A percentile compares a stretch with the other conserved stretches of the same genome.
Conservation (phyloP, 2,888 invertebrate genomes). For the Timema cristinae region DNA sequence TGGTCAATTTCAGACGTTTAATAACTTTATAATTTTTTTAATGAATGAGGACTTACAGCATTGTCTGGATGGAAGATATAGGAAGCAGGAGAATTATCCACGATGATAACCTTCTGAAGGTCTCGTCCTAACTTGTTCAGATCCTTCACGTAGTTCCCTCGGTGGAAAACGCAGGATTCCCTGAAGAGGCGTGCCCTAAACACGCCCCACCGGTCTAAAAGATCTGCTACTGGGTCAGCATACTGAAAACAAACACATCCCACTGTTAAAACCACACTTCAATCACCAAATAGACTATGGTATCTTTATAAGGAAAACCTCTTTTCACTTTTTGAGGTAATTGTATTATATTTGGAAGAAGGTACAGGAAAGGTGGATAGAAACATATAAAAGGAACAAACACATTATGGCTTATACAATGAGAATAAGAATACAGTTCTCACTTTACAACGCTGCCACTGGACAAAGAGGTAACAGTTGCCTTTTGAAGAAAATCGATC, state of each 20-base stretch:
- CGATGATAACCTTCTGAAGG: slow-evolving; percentile 93
- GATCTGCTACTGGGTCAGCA: slow-evolving; percentile 98
- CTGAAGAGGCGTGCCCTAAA: slow-evolving; percentile 95
- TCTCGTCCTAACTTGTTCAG: slow-evolving; percentile 95
- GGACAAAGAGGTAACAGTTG: too few species aligned
- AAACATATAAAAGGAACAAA: too few species aligned
- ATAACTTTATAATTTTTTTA: background rate
- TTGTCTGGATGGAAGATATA: slow-evolving; percentile 99
- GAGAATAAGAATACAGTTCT: too few species aligned
- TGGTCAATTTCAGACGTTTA: background rate
- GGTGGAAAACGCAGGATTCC: slow-evolving; percentile 99
- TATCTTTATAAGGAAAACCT: too few species aligned
- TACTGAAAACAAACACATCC: slow-evolving; percentile 55
- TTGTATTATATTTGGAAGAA: too few species aligned
- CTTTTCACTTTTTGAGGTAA: too few species aligned
- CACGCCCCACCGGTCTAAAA: slow-evolving; percentile 96
- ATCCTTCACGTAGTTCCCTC: slow-evolving; percentile 99
- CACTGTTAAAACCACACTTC: too few species aligned
- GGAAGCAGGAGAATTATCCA: slow-evolving; percentile 99
- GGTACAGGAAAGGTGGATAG: too few species aligned
- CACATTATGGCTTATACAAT: too few species aligned
- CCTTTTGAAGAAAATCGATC: too few species aligned
- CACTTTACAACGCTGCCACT: too few species aligned
- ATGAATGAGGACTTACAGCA: slow-evolving; percentile 70
- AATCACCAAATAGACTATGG: too few species aligned